Evolutionary conservation across 2,888 invertebrate species (phyloP), one percentile per base, ranked within the genome.

Genomic region (Plagodis pulveraria): DNA sequence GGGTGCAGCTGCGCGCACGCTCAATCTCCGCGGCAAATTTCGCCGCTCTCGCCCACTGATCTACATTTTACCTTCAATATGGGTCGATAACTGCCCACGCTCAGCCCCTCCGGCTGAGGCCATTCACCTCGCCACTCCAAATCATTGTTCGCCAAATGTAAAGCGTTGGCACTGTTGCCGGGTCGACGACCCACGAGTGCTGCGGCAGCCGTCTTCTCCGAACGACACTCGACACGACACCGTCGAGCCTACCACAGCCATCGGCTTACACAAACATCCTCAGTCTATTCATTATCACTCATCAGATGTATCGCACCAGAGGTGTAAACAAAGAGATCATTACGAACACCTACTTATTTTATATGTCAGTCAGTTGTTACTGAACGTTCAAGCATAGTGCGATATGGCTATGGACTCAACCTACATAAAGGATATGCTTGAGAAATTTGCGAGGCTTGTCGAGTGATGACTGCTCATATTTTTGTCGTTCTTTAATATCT

Each of bases 41-140:
- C 89, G 91, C 90, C 89, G 89, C 90, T 89, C 87, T 93, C 92
- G 92, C 93, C 93, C 92, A 93, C 93, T 93, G 92, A 93, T 93
- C 93, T 92, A 93, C 93, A 92, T 93, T 93, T 91, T 87, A 91
- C 91, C 86, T 84, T 83, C 82, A 91, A 92, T 91, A 92, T 92
- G 89, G 92, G 92, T 91, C 92, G 91, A 91, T 92, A 91, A 91
- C 92, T 92, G 91, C 91, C 91, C 89, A 91, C 91, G 90, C 91
- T 87, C 86, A 86, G 89, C 89, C 91, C 91, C 91, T 86, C 87
- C 84, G 86, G 76, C 80, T 83, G 84, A 86, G 91, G 91, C 83
- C 92, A 72, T 91, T 92, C 91, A 92, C 91, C 91, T 91, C 90
- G 86, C 89, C 86, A 89, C 87, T 89, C 86, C 89, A 90, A 91